Percentiles rank a stretch among this genome's conserved stretches.
These are phyloP conservation scores for silkworm (Bombyx mori) DNA, from an alignment of 1,140 invertebrate genomes.

Conservation along the genomic window DNA sequence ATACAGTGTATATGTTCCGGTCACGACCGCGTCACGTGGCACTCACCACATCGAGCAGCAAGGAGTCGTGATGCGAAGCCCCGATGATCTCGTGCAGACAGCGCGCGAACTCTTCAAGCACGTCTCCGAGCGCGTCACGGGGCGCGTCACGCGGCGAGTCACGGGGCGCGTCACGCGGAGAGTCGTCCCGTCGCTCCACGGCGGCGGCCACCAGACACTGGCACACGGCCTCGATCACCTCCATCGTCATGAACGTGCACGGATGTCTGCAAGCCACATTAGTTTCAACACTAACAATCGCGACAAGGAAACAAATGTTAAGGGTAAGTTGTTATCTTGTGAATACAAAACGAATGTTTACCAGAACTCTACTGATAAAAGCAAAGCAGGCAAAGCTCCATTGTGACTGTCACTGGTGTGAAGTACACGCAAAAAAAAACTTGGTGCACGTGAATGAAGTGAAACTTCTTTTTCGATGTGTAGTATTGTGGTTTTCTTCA, in stretches of 20 bases:
- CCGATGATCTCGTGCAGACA: constrained; percentile 95
- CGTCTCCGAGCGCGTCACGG: constrained; percentile 83
- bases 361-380: too few species aligned
- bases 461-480: too few species aligned
- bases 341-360: too few species aligned
- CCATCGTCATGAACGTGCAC: constrained; percentile 90
- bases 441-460: too few species aligned
- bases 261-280: constrained; percentile 76
- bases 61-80: constrained; percentile 41
- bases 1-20: too few species aligned
- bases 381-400: too few species aligned
- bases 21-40: background rate
- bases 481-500: too few species aligned
- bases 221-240: constrained; percentile 96
- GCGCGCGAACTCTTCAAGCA: constrained; percentile 95
- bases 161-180: constrained; percentile 55
- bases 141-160: constrained; percentile 72
- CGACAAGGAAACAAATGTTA: too few species aligned
- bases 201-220: constrained; percentile 95
- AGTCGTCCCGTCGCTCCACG: constrained; percentile 82
- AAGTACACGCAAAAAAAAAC: too few species aligned
- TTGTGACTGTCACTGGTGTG: too few species aligned
- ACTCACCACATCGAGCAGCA: constrained; percentile 25
- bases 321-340: too few species aligned
- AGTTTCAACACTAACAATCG: constrained; percentile 5